These are phyloP conservation scores for Nothobranchius furzeri DNA, from an alignment of 2,113 vertebrate species.

Conservation along the genomic window DNA sequence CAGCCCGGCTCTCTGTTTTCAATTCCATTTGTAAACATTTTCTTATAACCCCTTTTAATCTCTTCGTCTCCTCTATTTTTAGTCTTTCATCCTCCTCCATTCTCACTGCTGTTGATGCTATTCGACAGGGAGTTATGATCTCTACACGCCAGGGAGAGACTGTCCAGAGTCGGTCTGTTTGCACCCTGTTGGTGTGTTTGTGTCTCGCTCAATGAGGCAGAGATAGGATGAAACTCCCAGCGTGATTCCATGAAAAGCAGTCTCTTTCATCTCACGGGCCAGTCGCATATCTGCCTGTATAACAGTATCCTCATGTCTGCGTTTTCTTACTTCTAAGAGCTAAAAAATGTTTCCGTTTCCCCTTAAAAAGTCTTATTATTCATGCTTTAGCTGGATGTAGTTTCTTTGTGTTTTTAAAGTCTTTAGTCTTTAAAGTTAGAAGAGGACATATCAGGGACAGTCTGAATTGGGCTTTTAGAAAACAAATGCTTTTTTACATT, in stretches of 20 bases:
- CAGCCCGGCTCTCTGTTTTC: slow-evolving; percentile 25
- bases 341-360: slow-evolving; percentile 11
- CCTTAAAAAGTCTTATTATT: slow-evolving; percentile 22
- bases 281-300: slow-evolving; percentile 15
- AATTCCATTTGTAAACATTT: slow-evolving; percentile 22
- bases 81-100: slow-evolving; percentile 32
- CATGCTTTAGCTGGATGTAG: slow-evolving; percentile 15
- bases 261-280: slow-evolving; percentile 34
- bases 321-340: slow-evolving; percentile 6
- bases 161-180: slow-evolving; percentile 37
- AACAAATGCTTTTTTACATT: too few relatives aligned
- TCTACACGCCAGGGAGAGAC: slow-evolving; percentile 51
- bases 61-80: slow-evolving; percentile 21
- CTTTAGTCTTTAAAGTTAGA: slow-evolving; percentile 70
- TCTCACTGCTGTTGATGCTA: slow-evolving; percentile 24
- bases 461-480: slow-evolving; percentile 17
- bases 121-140: slow-evolving; percentile 56
- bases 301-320: slow-evolving; percentile 21
- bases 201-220: slow-evolving; percentile 28
- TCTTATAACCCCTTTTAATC: slow-evolving; percentile 30
- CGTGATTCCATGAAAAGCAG: slow-evolving; percentile 29
- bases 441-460: slow-evolving; percentile 42
- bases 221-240: slow-evolving; percentile 32
- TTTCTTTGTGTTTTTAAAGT: slow-evolving; percentile 25
- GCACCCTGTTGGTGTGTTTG: slow-evolving; percentile 33